A percentile compares a stretch with the other conserved stretches of the same genome.
Conservation (phyloP, 2,113 vertebrate species). For the Rhinichthys klamathensis region DNA sequence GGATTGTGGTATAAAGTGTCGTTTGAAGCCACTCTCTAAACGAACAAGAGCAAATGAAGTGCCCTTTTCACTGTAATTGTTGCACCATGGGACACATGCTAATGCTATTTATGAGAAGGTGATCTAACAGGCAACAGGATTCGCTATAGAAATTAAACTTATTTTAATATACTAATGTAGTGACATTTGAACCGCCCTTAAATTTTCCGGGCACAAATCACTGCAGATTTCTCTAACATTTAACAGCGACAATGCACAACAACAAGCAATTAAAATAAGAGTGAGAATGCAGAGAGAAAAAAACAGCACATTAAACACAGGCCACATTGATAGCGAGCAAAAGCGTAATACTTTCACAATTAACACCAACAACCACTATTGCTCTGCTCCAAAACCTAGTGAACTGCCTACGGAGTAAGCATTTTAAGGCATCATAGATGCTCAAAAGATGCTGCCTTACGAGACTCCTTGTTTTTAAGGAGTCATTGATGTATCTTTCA, state of each 20-base stretch:
- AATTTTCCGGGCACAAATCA: constrained; percentile 35
- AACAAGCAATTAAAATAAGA: constrained; percentile 7
- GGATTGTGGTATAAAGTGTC: constrained; percentile 56
- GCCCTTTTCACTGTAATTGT: constrained; percentile 42
- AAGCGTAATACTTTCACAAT: background rate
- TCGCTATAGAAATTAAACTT: constrained; percentile 27
- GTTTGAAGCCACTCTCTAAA: constrained; percentile 52
- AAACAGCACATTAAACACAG: constrained; percentile 4
- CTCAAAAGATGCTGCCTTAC: background rate
- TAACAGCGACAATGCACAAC: constrained; percentile 24
- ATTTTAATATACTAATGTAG: constrained; percentile 33
- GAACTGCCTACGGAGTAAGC: background rate
- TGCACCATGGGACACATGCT: constrained; percentile 40
- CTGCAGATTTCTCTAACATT: constrained; percentile 35
- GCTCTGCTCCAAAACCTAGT: background rate
- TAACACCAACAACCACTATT: background rate
- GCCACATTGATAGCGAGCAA: constrained; percentile 10
- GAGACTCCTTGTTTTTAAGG: background rate
- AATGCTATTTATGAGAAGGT: constrained; percentile 43
- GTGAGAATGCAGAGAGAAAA: background rate
- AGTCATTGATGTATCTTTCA: background rate
- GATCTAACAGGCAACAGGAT: constrained; percentile 35
- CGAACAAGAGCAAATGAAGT: constrained; percentile 51
- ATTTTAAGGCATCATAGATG: background rate
- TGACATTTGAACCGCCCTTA: constrained; percentile 25